phyloP scores from a whole-genome alignment of 2,797 vertebrate species.

The Melanotaenia maccullochi region DNA sequence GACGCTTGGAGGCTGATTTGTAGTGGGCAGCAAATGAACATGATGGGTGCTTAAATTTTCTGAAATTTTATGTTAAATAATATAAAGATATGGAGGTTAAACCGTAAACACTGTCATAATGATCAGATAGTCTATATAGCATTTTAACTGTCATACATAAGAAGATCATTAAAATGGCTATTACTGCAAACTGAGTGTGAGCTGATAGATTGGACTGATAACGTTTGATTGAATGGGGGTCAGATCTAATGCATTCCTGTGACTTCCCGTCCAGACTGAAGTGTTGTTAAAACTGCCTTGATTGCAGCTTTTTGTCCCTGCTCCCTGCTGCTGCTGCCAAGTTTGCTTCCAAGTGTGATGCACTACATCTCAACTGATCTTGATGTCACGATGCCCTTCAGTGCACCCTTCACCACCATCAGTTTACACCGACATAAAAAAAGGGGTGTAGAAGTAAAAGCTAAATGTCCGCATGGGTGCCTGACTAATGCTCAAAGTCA shows the following conservation, averaged over 20 bases:
- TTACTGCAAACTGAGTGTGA: slow-evolving; percentile 5
- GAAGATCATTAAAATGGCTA: slow-evolving; percentile 11
- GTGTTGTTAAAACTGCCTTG: neutral
- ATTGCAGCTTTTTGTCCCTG: slow-evolving; percentile 10
- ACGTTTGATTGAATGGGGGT: slow-evolving; percentile 2
- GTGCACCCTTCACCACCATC: neutral
- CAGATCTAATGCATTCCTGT: neutral
- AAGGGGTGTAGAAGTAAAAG: neutral
- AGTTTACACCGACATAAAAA: neutral
- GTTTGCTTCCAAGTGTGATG: slow-evolving; percentile 10
- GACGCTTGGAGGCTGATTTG: neutral
- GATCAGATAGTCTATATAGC: slow-evolving; percentile 11
- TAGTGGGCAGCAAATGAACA: neutral
- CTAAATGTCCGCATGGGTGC: neutral
- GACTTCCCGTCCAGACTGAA: neutral
- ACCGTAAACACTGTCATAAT: slow-evolving; percentile 10
- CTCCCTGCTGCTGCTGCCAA: slow-evolving; percentile 3
- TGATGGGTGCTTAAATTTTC: neutral
- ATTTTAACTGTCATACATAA: slow-evolving; percentile 4
- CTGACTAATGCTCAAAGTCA: neutral
- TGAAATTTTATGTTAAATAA: slow-evolving; percentile 1
- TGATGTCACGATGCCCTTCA: slow-evolving; percentile 10
- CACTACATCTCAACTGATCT: neutral
- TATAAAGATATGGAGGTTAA: slow-evolving; percentile 11
- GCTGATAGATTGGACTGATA: slow-evolving; percentile 5